Conservation (phyloP, 2,113 vertebrate genomes). For the Scomber colias region DNA sequence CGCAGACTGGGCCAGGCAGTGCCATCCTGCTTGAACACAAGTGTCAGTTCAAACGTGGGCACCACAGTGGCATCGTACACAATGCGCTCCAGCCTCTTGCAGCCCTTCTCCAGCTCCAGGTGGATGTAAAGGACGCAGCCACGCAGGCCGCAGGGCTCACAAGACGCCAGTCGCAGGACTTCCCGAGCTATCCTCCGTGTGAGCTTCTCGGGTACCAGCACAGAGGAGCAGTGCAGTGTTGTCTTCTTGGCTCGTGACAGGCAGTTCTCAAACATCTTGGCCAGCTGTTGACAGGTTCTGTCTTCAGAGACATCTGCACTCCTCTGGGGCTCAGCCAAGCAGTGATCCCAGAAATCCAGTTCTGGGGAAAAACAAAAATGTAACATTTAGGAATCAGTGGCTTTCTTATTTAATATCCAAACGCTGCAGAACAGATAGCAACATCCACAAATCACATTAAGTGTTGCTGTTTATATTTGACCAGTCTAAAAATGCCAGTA, state of each 20-base stretch:
- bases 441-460: neutral
- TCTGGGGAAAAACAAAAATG: conserved; percentile 71
- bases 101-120: conserved; percentile 88
- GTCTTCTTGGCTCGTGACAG: conserved; percentile 89
- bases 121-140: conserved; percentile 88
- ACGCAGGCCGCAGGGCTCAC: conserved; percentile 90
- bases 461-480: too few relatives aligned
- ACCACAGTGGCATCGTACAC: conserved; percentile 87
- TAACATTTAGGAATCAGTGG: neutral
- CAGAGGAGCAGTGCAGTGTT: conserved; percentile 87
- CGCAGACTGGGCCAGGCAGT: conserved; percentile 87
- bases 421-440: neutral
- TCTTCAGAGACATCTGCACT: conserved; percentile 83
- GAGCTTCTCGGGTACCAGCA: conserved; percentile 90
- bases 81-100: conserved; percentile 88
- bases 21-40: conserved; percentile 91
- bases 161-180: conserved; percentile 85
- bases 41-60: conserved; percentile 91
- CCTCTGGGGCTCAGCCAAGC: conserved; percentile 82
- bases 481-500: neutral
- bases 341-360: conserved; percentile 88
- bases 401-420: neutral
- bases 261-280: conserved; percentile 88
- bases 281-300: conserved; percentile 85
- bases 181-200: conserved; percentile 86